Evolutionary conservation across 2,797 vertebrate species (phyloP).

Genomic region (Gallirallus australis): DNA sequence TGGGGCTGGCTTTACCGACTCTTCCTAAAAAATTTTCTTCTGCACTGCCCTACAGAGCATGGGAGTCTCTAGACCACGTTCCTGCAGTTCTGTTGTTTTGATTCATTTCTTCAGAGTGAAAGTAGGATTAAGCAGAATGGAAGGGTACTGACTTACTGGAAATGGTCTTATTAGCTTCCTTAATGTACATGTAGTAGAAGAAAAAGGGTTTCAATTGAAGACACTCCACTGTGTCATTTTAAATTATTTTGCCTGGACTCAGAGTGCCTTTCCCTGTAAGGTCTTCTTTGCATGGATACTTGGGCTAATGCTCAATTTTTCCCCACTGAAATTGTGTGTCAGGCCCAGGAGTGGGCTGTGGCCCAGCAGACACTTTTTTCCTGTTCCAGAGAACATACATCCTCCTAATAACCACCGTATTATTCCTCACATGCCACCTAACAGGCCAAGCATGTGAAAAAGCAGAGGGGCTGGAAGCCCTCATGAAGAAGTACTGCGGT

Average conservation of each 20-base stretch:
- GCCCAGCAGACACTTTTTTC: not conserved
- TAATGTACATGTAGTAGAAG: not conserved
- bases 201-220: constrained; percentile 3
- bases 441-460: not conserved
- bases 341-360: not conserved
- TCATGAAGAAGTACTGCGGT: not conserved
- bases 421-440: not conserved
- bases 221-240: not conserved
- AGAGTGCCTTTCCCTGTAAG: not conserved
- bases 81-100: not conserved
- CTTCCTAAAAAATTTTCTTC: not conserved
- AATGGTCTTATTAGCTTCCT: not conserved
- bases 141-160: not conserved
- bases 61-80: not conserved
- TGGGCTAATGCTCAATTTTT: not conserved
- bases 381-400: not conserved
- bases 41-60: not conserved
- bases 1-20: not conserved
- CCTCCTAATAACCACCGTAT: not conserved
- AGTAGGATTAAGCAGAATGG: not conserved
- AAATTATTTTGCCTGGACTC: constrained; percentile 28
- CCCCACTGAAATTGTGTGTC: not conserved
- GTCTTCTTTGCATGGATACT: not conserved
- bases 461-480: not conserved
- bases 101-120: not conserved